phyloP scores from a whole-genome alignment of 1,140 invertebrate species.

The Heliothis subflexa region DNA sequence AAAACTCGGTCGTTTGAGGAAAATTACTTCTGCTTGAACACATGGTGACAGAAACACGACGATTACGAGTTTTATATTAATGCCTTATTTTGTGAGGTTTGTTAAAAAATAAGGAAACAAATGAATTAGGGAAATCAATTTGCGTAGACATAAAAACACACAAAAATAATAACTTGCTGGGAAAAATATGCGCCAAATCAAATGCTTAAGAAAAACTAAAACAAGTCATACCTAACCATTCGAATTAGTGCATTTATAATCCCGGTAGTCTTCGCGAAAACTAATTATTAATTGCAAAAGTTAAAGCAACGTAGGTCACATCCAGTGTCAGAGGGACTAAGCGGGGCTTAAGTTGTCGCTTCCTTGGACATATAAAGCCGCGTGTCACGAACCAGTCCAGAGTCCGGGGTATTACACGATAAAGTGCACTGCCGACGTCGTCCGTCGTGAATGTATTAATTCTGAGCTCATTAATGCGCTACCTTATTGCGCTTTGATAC shows the following conservation, averaged over 20 bases:
- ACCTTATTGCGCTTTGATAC: not conserved
- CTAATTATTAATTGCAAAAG: constrained; percentile 20
- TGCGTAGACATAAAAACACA: not conserved
- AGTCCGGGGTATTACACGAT: constrained; percentile 49
- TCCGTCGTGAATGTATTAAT: constrained; percentile 35
- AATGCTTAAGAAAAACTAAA: too few species aligned
- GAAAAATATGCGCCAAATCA: not conserved
- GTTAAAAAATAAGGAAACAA: not conserved
- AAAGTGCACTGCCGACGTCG: constrained; percentile 39
- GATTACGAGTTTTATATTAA: too few species aligned
- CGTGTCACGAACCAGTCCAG: constrained; percentile 47
- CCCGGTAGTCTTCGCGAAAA: not conserved
- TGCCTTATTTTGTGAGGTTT: not conserved
- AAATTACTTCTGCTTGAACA: constrained; percentile 4
- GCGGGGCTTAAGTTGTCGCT: constrained; percentile 47
- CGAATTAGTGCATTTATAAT: too few species aligned
- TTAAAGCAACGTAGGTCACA: constrained; percentile 6
- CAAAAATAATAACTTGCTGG: not conserved
- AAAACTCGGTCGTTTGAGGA: constrained; percentile 17
- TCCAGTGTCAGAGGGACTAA: not conserved
- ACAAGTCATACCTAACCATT: too few species aligned
- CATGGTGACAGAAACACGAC: too few species aligned
- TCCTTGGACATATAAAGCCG: constrained; percentile 51
- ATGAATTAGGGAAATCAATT: not conserved
- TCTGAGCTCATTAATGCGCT: constrained; percentile 13